Conservation (phyloP, 2,797 vertebrate genomes). For the Galago senegalensis region DNA sequence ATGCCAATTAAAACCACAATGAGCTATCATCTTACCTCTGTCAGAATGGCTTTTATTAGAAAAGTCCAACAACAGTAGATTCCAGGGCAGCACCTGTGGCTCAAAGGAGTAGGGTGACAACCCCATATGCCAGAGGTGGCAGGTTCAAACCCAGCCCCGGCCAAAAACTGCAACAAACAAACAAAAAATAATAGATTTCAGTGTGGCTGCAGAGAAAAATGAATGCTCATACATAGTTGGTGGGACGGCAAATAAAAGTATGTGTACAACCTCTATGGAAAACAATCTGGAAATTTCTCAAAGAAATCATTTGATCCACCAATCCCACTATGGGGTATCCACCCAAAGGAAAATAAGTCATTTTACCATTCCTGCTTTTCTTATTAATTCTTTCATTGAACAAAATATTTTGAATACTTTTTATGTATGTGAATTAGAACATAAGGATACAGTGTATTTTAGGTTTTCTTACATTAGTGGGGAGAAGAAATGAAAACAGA, state of each 20-base stretch:
- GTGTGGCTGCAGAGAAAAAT: neutral
- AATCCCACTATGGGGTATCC: neutral
- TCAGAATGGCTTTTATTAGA: neutral
- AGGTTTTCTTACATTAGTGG: neutral
- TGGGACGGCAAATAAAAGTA: neutral
- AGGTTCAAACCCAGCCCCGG: too few relatives aligned
- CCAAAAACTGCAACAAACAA: too few relatives aligned
- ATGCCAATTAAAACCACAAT: neutral
- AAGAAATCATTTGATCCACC: neutral
- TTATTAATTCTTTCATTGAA: conserved; percentile 29
- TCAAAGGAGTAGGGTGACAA: too few relatives aligned
- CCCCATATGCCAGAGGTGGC: too few relatives aligned
- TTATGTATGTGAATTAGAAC: neutral
- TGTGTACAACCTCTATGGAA: neutral
- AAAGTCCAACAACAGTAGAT: neutral
- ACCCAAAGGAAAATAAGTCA: neutral
- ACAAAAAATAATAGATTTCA: neutral
- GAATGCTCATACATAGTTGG: neutral
- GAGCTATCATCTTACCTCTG: neutral
- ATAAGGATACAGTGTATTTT: neutral
- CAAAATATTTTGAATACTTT: conserved; percentile 34
- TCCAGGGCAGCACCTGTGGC: too few relatives aligned
- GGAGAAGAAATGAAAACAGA: neutral
- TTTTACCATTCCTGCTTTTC: neutral
- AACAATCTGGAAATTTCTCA: neutral